Conservation (phyloP, 2,797 vertebrate genomes). For the Pangasius djambal region DNA sequence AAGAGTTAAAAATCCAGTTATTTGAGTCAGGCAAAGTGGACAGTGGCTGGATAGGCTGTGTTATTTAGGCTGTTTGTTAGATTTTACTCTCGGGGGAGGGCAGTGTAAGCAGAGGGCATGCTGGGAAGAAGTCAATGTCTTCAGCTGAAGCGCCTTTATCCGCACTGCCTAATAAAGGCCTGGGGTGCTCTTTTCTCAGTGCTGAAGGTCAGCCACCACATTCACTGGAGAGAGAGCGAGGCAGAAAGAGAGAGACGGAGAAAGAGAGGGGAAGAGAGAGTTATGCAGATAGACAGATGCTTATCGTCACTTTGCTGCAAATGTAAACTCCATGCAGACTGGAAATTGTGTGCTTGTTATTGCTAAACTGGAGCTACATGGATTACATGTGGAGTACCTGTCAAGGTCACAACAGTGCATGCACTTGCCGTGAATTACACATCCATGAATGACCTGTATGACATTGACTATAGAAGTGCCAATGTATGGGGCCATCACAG, state of each 20-base stretch:
- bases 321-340: neutral
- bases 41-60: slow-evolving; percentile 21
- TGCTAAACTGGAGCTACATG: neutral
- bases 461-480: neutral
- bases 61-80: slow-evolving; percentile 26
- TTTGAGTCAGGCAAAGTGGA: slow-evolving; percentile 46
- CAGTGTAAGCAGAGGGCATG: slow-evolving; percentile 31
- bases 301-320: slow-evolving; percentile 19
- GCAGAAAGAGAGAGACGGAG: neutral
- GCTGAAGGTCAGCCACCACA: slow-evolving; percentile 50
- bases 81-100: slow-evolving; percentile 39
- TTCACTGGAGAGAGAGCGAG: slow-evolving; percentile 14
- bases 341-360: neutral
- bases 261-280: neutral
- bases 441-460: slow-evolving; percentile 7
- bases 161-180: slow-evolving; percentile 45
- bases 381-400: slow-evolving; percentile 5
- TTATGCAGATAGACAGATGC: slow-evolving; percentile 12
- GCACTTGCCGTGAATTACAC: neutral
- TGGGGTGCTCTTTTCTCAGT: slow-evolving; percentile 38
- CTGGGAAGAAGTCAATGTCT: slow-evolving; percentile 45
- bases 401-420: slow-evolving; percentile 18
- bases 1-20: slow-evolving; percentile 24
- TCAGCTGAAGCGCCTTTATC: slow-evolving; percentile 38
- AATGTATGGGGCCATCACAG: neutral